Evolutionary conservation across 2,797 vertebrate species (phyloP), one percentile per base, ranked within the genome.

Genomic region (Rhinogobio ventralis): DNA sequence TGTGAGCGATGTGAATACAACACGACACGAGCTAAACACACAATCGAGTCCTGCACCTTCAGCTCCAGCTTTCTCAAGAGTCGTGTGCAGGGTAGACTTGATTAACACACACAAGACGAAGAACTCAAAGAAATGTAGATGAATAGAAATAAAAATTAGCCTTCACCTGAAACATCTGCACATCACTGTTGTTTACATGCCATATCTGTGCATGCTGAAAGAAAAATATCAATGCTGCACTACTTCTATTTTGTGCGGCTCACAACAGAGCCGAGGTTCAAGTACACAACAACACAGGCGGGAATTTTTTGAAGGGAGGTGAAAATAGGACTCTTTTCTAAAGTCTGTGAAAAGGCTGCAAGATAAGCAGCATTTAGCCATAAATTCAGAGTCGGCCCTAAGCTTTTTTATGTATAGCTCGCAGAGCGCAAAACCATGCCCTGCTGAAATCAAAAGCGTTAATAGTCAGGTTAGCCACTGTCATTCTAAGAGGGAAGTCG

Each of bases 321-420:
- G 93, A 80, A 95, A 94, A 95, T 93, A 94, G 92, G 88, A 92
- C 87, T 88, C 91, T 90, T 93, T 91, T 95, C 81, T 82, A 66
- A 88, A 92, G 92, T 88, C 90, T 87, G 89, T 94, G 93, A 95
- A 95, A 73, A 93, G 93, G 93, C 87, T 62, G 76, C 83, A 87
- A 94, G 94, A 95, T 95, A 95, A 95, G 94, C 93, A 93, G 91
- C 93, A 92, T 94, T 94, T 93, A 92, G 92, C 93, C 92, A 93
- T 89, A 93, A 93, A 95, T 91, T 92, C 91, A 89, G 89, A 90
- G 88, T 80, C 78, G 89, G 93, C 91, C 92, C 93, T 94, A 93
- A 94, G 94, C 92, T 94, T 95, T 95, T 88, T 96, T 95, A 95
- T 94, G 92, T 95, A 94, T 93, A 93, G 92, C 93, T 94, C 91